Conservation (phyloP, 2,888 invertebrate species). For the Eugnorisma glareosa region DNA sequence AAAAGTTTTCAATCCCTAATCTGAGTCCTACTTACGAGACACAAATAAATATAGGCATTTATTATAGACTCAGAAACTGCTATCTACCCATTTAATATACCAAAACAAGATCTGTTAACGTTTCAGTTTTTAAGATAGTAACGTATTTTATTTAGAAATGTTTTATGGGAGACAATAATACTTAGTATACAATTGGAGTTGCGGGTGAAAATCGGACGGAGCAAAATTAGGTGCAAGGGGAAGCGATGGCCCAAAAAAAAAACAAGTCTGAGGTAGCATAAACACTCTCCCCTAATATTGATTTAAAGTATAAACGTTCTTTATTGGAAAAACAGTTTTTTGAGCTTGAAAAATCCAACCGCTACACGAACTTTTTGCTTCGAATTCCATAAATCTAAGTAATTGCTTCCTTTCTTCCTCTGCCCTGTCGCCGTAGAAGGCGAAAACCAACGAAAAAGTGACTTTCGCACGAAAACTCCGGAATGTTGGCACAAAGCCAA, state of each 20-base stretch:
- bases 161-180: constrained; percentile 1
- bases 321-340: constrained; percentile 57
- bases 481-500: constrained; percentile 82
- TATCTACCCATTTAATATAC: neutral
- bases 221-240: neutral
- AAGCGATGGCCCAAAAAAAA: constrained; percentile 26
- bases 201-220: neutral
- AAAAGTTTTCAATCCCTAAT: neutral
- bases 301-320: constrained; percentile 37
- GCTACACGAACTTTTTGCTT: constrained; percentile 73
- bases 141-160: constrained; percentile 21
- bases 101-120: neutral
- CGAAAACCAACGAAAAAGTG: constrained; percentile 81
- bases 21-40: neutral
- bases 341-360: constrained; percentile 62
- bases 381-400: constrained; percentile 86
- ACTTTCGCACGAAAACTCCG: constrained; percentile 79
- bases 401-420: constrained; percentile 85
- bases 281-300: constrained; percentile 26
- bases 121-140: constrained; percentile 1
- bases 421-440: constrained; percentile 72
- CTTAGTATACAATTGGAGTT: neutral
- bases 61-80: neutral
- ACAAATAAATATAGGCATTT: neutral
- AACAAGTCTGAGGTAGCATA: constrained; percentile 5